phyloP scores from a whole-genome alignment of 2,888 invertebrate species.

The Troides helena region DNA sequence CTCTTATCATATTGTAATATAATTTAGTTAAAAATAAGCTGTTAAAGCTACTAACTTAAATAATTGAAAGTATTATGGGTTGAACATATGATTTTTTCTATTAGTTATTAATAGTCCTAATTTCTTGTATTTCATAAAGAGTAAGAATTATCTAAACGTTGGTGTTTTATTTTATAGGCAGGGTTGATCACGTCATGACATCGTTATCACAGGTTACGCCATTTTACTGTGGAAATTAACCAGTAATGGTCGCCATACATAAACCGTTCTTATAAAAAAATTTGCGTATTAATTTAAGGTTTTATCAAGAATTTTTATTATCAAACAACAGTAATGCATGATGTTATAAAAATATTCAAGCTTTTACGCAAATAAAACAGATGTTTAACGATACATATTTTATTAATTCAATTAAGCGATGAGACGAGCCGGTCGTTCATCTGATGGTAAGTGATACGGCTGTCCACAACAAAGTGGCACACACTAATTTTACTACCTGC shows the following conservation, averaged over 20 bases:
- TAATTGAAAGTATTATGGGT: no score
- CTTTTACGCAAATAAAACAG: background rate
- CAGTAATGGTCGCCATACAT: slow-evolving; percentile 6
- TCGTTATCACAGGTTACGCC: slow-evolving; percentile 28
- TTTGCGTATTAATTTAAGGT: background rate
- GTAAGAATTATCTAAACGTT: slow-evolving; percentile 14
- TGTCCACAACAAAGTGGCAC: no score
- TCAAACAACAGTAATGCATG: background rate
- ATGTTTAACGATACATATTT: background rate
- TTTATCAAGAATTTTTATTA: background rate
- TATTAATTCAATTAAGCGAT: no score
- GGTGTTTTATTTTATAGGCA: slow-evolving; percentile 8
- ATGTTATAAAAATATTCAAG: background rate
- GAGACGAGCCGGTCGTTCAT: no score
- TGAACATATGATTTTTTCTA: background rate
- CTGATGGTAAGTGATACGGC: no score
- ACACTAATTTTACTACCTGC: no score
- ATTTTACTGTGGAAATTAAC: slow-evolving; percentile 30
- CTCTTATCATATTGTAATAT: no score
- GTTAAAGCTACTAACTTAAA: no score
- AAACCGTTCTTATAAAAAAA: slow-evolving; percentile 14
- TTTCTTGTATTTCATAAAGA: background rate
- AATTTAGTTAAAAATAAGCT: no score
- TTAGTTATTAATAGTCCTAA: background rate
- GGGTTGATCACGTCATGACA: slow-evolving; percentile 11